Percentiles rank a stretch among this genome's conserved stretches.
Evolutionary conservation across 2,888 invertebrate genomes (phyloP).

Genomic region (Drosophila mimica): DNA sequence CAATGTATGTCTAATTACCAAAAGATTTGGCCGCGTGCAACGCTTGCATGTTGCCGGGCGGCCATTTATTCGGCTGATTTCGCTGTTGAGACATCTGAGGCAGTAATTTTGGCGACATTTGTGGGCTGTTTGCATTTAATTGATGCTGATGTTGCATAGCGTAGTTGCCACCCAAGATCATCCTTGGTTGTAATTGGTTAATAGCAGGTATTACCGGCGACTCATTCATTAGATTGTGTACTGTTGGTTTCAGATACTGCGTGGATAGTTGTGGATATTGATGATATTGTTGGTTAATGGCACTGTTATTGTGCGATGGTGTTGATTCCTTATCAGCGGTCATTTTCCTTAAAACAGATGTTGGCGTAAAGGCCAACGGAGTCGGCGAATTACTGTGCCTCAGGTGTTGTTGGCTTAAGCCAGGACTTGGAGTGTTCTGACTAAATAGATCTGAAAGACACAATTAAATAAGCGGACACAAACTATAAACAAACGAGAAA

Average conservation of each 20-base stretch:
- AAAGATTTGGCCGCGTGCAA: constrained; percentile 53
- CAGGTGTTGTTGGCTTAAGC: constrained; percentile 46
- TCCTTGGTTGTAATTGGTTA: constrained; percentile 71
- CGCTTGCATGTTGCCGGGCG: constrained; percentile 40
- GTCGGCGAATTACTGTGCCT: constrained; percentile 86
- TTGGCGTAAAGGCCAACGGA: constrained; percentile 95
- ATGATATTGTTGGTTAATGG: constrained; percentile 28
- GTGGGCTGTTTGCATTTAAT: constrained; percentile 53
- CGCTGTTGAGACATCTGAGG: constrained; percentile 46
- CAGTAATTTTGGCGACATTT: constrained; percentile 65
- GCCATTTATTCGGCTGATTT: constrained; percentile 57
- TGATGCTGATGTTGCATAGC: constrained; percentile 53
- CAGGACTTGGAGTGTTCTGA: constrained; percentile 28
- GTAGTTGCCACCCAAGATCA: constrained; percentile 82
- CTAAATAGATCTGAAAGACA: constrained; percentile 46
- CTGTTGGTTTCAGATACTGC: constrained; percentile 38
- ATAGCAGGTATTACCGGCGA: constrained; percentile 58
- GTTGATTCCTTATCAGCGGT: constrained; percentile 93
- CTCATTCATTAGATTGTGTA: constrained; percentile 49
- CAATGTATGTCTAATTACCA: constrained; percentile 37
- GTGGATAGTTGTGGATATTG: constrained; percentile 34
- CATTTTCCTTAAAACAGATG: constrained; percentile 97
- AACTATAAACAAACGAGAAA: background rate
- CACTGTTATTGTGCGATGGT: constrained; percentile 15
- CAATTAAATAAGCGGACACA: background rate